phyloP scores from a whole-genome alignment of 53 echinoderm and acorn worm genomes.

The Holothuria leucospilota region DNA sequence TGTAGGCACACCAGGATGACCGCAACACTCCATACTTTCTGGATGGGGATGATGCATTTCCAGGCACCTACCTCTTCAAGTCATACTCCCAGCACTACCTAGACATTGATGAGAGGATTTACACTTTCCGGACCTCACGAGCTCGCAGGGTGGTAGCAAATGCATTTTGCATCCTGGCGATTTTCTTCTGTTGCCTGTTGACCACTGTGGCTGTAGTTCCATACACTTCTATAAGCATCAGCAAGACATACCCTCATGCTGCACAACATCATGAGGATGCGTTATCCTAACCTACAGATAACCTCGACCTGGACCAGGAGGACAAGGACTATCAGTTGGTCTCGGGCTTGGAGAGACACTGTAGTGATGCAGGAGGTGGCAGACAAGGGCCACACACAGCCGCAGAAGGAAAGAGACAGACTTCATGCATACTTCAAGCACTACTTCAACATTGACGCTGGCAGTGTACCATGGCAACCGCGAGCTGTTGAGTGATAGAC shows the following conservation, averaged over 20 bases:
- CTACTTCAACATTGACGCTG: neutral
- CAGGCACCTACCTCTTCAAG: neutral
- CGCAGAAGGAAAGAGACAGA: too few relatives aligned
- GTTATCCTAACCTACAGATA: neutral
- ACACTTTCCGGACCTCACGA: neutral
- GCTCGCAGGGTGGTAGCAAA: neutral
- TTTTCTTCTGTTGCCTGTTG: neutral
- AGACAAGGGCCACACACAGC: neutral
- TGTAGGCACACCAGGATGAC: conserved; percentile 8
- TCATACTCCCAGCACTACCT: neutral
- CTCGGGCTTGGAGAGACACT: neutral
- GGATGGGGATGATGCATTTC: conserved; percentile 53
- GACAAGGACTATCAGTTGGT: neutral
- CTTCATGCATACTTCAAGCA: neutral
- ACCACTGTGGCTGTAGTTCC: too few relatives aligned
- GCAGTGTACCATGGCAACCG: neutral
- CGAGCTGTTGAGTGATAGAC: neutral
- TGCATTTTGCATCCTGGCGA: neutral
- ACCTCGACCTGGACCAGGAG: conserved; percentile 9
- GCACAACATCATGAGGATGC: neutral
- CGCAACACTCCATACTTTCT: conserved; percentile 36
- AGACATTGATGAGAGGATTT: neutral
- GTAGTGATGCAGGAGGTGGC: neutral
- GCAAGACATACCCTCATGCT: neutral
- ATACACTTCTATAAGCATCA: too few relatives aligned